Conservation (phyloP, 2,113 vertebrate genomes). For the Limnothrissa miodon region DNA sequence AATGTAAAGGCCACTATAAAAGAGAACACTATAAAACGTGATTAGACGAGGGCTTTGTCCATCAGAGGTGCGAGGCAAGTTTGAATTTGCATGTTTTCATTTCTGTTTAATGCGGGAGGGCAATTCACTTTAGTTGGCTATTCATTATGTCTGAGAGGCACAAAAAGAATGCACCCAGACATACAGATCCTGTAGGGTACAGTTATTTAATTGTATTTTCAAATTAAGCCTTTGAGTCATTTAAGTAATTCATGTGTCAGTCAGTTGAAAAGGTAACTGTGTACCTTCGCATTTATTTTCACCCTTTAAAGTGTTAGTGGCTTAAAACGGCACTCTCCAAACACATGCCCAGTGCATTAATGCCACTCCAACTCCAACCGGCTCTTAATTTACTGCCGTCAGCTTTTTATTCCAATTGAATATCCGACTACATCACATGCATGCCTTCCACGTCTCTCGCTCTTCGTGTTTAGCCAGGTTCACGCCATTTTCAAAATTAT, state of each 20-base stretch:
- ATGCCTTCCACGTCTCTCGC: not conserved
- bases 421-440: conserved; percentile 34
- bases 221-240: not conserved
- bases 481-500: conserved; percentile 38
- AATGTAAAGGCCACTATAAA: not conserved
- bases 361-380: not conserved
- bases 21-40: not conserved
- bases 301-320: not conserved
- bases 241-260: not conserved
- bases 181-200: not conserved
- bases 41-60: not conserved
- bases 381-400: not conserved
- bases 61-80: not conserved
- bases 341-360: not conserved
- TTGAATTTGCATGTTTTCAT: not conserved
- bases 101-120: not conserved
- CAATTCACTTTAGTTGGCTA: not conserved
- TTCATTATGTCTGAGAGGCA: not conserved
- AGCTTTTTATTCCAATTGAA: conserved; percentile 46
- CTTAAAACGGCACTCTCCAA: not conserved
- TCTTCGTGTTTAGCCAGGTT: conserved; percentile 41
- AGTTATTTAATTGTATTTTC: not conserved
- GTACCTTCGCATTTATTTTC: not conserved
- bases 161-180: no score
- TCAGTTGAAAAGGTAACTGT: not conserved